Evolutionary conservation across 2,113 vertebrate species (phyloP).

Genomic region (Electrona antarctica): DNA sequence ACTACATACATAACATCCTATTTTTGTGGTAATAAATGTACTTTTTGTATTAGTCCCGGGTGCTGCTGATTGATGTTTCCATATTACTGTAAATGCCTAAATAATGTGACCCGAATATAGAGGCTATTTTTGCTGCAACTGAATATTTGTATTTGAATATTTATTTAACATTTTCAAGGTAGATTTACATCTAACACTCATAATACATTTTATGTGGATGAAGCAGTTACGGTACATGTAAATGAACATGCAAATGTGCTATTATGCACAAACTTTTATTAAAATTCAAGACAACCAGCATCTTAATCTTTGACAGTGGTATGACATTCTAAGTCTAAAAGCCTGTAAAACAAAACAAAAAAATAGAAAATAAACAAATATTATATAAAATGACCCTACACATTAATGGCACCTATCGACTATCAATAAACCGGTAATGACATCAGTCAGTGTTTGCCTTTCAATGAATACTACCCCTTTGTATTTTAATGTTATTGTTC

Average conservation of each 20-base stretch:
- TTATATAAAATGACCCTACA: not conserved
- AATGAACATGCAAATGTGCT: not conserved
- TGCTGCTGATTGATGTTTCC: conserved; percentile 33
- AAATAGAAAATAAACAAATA: not conserved
- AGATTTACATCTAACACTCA: conserved; percentile 12
- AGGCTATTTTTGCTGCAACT: conserved; percentile 4
- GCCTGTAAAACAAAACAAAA: not conserved
- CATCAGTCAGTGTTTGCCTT: too few species aligned
- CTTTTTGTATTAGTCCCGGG: conserved; percentile 68
- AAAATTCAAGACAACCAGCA: conserved; percentile 37
- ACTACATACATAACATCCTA: conserved; percentile 74
- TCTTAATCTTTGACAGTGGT: not conserved
- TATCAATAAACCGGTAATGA: too few species aligned
- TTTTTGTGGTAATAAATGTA: conserved; percentile 79
- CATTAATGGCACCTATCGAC: not conserved
- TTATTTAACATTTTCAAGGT: not conserved
- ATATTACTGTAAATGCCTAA: not conserved
- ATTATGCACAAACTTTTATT: conserved; percentile 20
- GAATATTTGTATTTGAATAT: not conserved
- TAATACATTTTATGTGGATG: not conserved
- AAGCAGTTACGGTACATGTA: not conserved
- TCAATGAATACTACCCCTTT: too few species aligned
- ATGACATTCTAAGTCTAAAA: not conserved
- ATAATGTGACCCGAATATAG: not conserved
- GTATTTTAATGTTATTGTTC: too few species aligned